Evolutionary conservation across 2,797 vertebrate genomes (phyloP).

Genomic region (Cottoperca gobio): DNA sequence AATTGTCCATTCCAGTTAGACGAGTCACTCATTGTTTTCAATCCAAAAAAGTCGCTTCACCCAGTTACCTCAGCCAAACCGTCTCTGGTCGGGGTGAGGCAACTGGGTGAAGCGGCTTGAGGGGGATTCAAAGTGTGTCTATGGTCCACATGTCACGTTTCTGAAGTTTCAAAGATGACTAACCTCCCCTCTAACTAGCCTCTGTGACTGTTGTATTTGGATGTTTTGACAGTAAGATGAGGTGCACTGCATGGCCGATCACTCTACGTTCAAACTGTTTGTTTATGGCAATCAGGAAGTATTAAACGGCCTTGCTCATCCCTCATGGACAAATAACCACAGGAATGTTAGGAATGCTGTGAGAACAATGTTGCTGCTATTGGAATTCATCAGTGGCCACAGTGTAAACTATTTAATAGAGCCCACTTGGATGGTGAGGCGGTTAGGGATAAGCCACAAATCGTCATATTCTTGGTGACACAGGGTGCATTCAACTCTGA

Average conservation of each 20-base stretch:
- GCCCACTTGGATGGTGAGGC: conserved; percentile 29
- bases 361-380: conserved; percentile 77
- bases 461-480: conserved; percentile 18
- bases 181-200: background rate
- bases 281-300: conserved; percentile 56
- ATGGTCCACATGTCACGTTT: background rate
- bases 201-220: background rate
- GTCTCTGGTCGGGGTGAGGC: background rate
- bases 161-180: conserved; percentile 7
- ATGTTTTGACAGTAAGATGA: background rate
- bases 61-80: conserved; percentile 26
- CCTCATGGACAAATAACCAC: conserved; percentile 77
- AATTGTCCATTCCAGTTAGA: conserved; percentile 36
- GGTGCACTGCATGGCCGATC: background rate
- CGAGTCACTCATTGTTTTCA: conserved; percentile 52
- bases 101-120: too few relatives aligned
- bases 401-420: conserved; percentile 55
- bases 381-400: conserved; percentile 66
- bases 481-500: conserved; percentile 8
- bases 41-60: conserved; percentile 5
- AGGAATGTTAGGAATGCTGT: conserved; percentile 80
- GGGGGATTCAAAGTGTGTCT: background rate
- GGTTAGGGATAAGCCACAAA: conserved; percentile 1
- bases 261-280: conserved; percentile 15
- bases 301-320: conserved; percentile 71